phyloP scores from a whole-genome alignment of 2,113 vertebrate genomes.

The Upupa epops region DNA sequence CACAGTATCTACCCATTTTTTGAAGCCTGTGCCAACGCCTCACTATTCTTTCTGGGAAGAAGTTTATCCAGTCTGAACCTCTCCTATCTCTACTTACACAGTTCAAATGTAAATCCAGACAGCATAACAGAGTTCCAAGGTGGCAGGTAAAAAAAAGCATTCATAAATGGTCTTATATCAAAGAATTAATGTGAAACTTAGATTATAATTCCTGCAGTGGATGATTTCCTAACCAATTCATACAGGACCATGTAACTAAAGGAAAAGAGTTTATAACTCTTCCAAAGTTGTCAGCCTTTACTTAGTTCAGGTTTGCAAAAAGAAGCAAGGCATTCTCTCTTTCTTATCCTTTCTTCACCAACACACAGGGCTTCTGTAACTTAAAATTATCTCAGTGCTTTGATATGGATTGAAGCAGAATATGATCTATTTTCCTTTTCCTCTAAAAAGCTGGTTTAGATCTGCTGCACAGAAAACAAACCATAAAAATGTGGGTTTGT shows the following conservation, averaged over 20 bases:
- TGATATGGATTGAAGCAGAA: neutral
- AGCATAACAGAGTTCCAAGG: neutral
- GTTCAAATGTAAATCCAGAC: neutral
- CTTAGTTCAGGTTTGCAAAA: neutral
- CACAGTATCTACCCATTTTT: too few relatives aligned
- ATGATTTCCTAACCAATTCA: neutral
- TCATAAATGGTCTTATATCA: neutral
- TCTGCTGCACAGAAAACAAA: constrained; percentile 32
- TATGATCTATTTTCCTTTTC: neutral
- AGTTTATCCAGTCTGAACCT: too few relatives aligned
- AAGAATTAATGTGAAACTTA: neutral
- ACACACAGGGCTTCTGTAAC: neutral
- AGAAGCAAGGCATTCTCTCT: neutral
- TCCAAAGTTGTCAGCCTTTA: neutral
- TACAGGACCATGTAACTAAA: neutral
- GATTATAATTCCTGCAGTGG: neutral
- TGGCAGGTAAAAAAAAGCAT: neutral
- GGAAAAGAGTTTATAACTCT: neutral
- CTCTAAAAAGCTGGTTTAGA: neutral
- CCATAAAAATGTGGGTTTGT: constrained; percentile 27
- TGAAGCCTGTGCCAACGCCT: too few relatives aligned
- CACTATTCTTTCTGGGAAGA: too few relatives aligned
- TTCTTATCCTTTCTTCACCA: neutral
- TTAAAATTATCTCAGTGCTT: neutral
- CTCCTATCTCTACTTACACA: neutral